Evolutionary conservation across 1,140 invertebrate species (phyloP).

Genomic region (Phenacoccus solenopsis): DNA sequence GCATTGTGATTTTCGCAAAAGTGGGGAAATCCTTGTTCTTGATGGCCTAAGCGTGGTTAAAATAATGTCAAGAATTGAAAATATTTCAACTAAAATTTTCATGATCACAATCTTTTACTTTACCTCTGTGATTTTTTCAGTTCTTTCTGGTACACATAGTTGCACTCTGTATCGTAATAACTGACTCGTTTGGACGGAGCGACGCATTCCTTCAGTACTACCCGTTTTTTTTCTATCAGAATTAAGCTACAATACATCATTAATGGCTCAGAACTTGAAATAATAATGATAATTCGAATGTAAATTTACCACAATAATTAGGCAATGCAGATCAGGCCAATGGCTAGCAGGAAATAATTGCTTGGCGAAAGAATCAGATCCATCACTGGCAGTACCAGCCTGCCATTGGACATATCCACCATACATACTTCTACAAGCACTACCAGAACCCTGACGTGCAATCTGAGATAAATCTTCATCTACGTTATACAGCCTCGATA

Average conservation of each 20-base stretch:
- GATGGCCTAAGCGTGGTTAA: constrained; percentile 64
- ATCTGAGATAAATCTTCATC: constrained; percentile 69
- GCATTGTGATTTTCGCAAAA: constrained; percentile 92
- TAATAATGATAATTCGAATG: not conserved
- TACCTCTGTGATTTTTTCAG: not conserved
- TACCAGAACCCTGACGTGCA: constrained; percentile 83
- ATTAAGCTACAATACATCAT: constrained; percentile 45
- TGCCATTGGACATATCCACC: constrained; percentile 89
- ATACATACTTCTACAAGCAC: constrained; percentile 86
- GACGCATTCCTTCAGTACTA: constrained; percentile 87
- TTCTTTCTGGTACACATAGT: constrained; percentile 49
- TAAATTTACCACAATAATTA: constrained; percentile 42
- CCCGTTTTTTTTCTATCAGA: constrained; percentile 73
- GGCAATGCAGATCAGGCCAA: constrained; percentile 82
- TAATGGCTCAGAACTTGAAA: not conserved
- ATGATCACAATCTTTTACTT: not conserved
- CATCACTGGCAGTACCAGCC: constrained; percentile 43
- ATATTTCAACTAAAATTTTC: not conserved
- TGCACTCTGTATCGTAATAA: constrained; percentile 63
- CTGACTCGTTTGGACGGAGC: constrained; percentile 64
- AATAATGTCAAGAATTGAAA: constrained; percentile 8
- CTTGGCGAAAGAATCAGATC: constrained; percentile 69
- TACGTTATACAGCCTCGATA: constrained; percentile 64
- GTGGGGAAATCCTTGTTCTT: constrained; percentile 60
- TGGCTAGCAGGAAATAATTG: constrained; percentile 58